Percentiles rank a stretch among this genome's conserved stretches.
These are phyloP conservation scores for Neodiprion fabricii DNA, from an alignment of 1,140 invertebrate species.

Conservation along the genomic window DNA sequence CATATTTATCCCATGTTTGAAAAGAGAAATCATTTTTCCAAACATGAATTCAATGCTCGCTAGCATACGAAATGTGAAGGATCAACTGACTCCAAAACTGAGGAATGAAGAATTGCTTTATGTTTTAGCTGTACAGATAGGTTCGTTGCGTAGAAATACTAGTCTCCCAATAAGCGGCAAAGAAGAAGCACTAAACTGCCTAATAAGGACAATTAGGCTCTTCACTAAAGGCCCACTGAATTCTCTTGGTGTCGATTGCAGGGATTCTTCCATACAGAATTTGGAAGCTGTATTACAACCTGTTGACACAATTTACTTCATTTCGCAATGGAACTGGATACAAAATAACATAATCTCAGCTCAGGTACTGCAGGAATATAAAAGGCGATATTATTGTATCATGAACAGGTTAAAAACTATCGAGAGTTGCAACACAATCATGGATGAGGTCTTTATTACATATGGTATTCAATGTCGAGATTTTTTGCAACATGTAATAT, in stretches of 20 bases:
- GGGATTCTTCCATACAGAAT: not conserved
- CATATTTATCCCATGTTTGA: constrained; percentile 43
- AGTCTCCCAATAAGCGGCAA: constrained; percentile 25
- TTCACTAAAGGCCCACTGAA: constrained; percentile 13
- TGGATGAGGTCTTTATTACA: not conserved
- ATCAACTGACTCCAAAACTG: constrained; percentile 16
- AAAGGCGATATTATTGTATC: constrained; percentile 37
- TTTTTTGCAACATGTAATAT: constrained; percentile 43
- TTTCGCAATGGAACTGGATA: constrained; percentile 19
- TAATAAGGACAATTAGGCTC: constrained; percentile 26
- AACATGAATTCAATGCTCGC: constrained; percentile 31
- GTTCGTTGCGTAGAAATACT: constrained; percentile 26
- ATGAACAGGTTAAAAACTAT: constrained; percentile 25
- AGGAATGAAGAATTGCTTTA: constrained; percentile 22
- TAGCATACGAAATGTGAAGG: constrained; percentile 24
- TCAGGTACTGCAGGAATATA: constrained; percentile 43
- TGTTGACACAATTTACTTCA: constrained; percentile 41
- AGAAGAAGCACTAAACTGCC: constrained; percentile 27
- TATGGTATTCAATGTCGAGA: constrained; percentile 31
- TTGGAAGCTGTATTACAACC: constrained; percentile 38
- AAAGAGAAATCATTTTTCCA: constrained; percentile 21
- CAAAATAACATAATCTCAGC: constrained; percentile 20
- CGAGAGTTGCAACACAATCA: too few relatives aligned
- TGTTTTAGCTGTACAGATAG: constrained; percentile 33
- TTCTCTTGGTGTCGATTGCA: not conserved